Percentiles rank a stretch among this genome's conserved stretches.
These are phyloP conservation scores for Apostichopus leukothele DNA, from an alignment of 53 echinoderm and acorn worm species.

Conservation along the genomic window DNA sequence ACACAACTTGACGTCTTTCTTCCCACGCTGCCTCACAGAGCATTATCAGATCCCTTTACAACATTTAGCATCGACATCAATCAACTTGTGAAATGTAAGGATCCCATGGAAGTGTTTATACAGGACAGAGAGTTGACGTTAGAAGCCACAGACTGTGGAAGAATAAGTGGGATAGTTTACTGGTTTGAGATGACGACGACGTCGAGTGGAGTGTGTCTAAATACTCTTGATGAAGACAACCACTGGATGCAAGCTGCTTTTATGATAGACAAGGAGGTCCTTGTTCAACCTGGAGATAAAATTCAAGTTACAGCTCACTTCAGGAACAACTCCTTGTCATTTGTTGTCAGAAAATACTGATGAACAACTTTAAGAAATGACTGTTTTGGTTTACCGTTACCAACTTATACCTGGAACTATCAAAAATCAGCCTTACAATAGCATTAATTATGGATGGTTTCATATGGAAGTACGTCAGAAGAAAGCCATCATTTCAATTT, in stretches of 20 bases:
- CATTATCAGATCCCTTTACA: conserved; percentile 54
- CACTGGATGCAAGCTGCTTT: conserved; percentile 76
- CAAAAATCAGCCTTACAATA: too few relatives aligned
- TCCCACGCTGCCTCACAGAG: conserved; percentile 57
- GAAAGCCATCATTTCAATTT: too few relatives aligned
- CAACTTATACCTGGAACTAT: too few relatives aligned
- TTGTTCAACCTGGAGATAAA: conserved; percentile 57
- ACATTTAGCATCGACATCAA: conserved; percentile 50
- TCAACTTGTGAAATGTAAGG: conserved; percentile 3
- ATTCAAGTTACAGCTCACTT: conserved; percentile 44
- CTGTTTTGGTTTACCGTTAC: too few relatives aligned
- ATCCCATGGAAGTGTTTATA: conserved; percentile 26
- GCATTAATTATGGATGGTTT: too few relatives aligned
- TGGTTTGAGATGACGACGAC: conserved; percentile 63
- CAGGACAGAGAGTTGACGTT: conserved; percentile 5
- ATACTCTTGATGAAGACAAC: conserved; percentile 58
- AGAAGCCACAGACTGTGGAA: conserved; percentile 45
- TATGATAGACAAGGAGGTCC: conserved; percentile 43
- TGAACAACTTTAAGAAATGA: too few relatives aligned
- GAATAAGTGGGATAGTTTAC: conserved; percentile 53
- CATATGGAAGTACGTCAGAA: too few relatives aligned
- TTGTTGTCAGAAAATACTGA: not conserved
- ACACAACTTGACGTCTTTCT: conserved; percentile 66
- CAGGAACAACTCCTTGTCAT: conserved; percentile 55
- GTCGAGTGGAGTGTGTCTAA: conserved; percentile 39